Conservation (phyloP, 2,888 invertebrate species). For the Mesodorylaimus sp. region DNA sequence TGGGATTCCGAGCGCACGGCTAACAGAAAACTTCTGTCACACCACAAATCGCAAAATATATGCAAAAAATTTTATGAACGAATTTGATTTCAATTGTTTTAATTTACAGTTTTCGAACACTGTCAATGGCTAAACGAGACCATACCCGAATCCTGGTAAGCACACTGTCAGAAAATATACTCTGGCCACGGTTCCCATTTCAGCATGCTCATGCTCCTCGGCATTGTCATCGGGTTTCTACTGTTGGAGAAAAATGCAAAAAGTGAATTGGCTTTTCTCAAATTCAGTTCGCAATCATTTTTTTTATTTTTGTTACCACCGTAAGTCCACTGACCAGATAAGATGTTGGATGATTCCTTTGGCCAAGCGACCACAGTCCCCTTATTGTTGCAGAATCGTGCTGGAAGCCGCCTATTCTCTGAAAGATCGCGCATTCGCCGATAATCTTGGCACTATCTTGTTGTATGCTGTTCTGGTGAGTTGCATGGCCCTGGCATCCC, state of each 20-base stretch:
- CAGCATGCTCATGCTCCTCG: not conserved
- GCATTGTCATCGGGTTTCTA: not conserved
- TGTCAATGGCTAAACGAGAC: constrained; percentile 27
- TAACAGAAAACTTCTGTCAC: too few species aligned
- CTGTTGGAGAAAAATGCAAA: not conserved
- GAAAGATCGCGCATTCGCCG: constrained; percentile 39
- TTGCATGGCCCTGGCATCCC: constrained; percentile 9
- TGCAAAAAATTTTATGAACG: too few species aligned
- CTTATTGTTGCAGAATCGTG: constrained; percentile 27
- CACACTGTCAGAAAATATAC: too few species aligned
- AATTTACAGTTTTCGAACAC: constrained; percentile 33
- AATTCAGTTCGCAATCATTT: constrained; percentile 1
- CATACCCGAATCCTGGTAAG: constrained; percentile 29
- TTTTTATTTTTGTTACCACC: constrained; percentile 1
- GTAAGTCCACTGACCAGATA: not conserved
- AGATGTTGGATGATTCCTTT: too few species aligned
- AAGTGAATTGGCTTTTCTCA: not conserved
- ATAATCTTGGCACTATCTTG: constrained; percentile 39
- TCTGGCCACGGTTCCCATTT: constrained; percentile 15
- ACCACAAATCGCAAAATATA: too few species aligned
- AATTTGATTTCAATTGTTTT: too few species aligned
- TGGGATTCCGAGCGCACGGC: too few species aligned
- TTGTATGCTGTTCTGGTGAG: constrained; percentile 40
- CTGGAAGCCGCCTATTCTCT: constrained; percentile 41
- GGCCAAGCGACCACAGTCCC: too few species aligned